Conservation (phyloP, 1,140 invertebrate species). For the Eupeodes corollae region DNA sequence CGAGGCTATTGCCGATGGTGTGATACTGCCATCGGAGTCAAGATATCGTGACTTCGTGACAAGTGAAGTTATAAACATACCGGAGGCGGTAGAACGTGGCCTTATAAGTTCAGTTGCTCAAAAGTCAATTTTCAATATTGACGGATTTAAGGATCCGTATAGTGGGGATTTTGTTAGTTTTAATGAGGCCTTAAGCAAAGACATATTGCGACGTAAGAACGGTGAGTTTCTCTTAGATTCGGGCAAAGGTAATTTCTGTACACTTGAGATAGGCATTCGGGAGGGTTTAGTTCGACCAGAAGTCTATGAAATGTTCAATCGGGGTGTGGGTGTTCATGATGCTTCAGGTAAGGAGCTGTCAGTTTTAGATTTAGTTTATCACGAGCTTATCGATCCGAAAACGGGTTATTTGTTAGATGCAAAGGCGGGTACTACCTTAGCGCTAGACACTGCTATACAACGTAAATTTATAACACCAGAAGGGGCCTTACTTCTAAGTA, state of each 20-base stretch:
- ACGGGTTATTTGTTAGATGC: conserved; percentile 76
- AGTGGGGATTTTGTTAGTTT: conserved; percentile 76
- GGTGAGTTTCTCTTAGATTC: conserved; percentile 63
- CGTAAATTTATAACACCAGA: conserved; percentile 72
- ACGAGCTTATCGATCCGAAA: conserved; percentile 71
- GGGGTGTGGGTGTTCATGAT: conserved; percentile 67
- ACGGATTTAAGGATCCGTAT: conserved; percentile 75
- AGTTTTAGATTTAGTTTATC: conserved; percentile 75
- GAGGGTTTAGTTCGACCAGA: conserved; percentile 57
- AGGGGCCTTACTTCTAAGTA: conserved; percentile 71
- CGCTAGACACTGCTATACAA: conserved; percentile 75
- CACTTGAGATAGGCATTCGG: conserved; percentile 55
- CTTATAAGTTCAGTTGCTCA: conserved; percentile 78
- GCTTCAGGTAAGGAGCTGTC: conserved; percentile 56
- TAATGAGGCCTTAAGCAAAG: conserved; percentile 70
- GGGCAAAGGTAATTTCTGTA: conserved; percentile 59
- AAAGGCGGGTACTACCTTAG: conserved; percentile 60
- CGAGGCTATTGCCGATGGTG: conserved; percentile 67
- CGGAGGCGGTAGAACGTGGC: conserved; percentile 74
- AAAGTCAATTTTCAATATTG: conserved; percentile 83
- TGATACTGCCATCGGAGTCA: conserved; percentile 61
- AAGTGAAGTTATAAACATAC: conserved; percentile 57
- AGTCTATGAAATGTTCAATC: conserved; percentile 72
- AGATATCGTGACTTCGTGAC: conserved; percentile 61
- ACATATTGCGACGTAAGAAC: conserved; percentile 62